A percentile compares a stretch with the other conserved stretches of the same genome.
Conservation (phyloP, 2,113 vertebrate genomes). For the Panurus biarmicus region DNA sequence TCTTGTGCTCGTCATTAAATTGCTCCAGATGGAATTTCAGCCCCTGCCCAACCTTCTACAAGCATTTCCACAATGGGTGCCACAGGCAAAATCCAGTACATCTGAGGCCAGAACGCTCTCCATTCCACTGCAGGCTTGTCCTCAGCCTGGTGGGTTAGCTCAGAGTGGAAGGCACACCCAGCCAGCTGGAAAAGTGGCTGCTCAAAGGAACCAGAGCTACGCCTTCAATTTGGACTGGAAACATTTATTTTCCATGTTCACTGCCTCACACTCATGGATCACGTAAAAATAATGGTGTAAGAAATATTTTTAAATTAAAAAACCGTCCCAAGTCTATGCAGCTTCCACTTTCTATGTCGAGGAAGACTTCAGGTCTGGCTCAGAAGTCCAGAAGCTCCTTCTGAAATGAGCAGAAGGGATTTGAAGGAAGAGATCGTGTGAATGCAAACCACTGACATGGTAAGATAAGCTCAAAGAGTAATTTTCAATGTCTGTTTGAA, state of each 20-base stretch:
- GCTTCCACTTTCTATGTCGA: not conserved
- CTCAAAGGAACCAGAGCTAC: not conserved
- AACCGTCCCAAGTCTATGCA: not conserved
- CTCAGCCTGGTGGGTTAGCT: not conserved
- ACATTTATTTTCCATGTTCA: not conserved
- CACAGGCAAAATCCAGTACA: not conserved
- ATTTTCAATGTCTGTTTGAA: not conserved
- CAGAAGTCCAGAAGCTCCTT: not conserved
- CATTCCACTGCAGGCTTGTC: rapidly evolving
- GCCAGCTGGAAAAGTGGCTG: not conserved
- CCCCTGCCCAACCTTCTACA: not conserved
- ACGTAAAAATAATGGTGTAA: not conserved
- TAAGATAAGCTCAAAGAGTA: not conserved
- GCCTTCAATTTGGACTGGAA: not conserved
- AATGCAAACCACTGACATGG: not conserved
- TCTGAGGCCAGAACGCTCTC: not conserved
- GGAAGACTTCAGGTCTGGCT: not conserved
- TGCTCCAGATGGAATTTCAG: not conserved
- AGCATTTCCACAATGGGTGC: not conserved
- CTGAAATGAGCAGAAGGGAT: not conserved
- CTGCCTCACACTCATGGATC: rapidly evolving
- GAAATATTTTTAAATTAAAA: not conserved
- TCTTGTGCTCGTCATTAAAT: not conserved
- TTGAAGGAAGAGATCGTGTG: not conserved
- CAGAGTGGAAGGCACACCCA: not conserved